These are phyloP conservation scores for Nipponacmea schrenckii DNA, from an alignment of 2,888 invertebrate genomes.

Conservation along the genomic window DNA sequence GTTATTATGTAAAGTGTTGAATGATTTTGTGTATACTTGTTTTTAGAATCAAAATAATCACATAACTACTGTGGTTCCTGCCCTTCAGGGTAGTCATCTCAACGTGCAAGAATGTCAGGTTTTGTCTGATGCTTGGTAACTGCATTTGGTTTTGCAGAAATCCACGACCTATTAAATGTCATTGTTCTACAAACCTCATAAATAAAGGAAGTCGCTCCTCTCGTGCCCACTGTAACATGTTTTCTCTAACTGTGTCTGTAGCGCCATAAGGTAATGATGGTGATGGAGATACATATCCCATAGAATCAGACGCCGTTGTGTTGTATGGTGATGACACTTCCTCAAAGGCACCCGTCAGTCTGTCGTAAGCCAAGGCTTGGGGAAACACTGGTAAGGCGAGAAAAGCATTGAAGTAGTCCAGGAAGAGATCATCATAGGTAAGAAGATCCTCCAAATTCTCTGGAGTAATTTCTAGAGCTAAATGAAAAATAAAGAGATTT, in stretches of 20 bases:
- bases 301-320: conserved; percentile 14
- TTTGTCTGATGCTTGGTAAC: neutral
- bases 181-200: conserved; percentile 50
- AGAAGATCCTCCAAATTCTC: conserved; percentile 67
- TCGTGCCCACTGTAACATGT: conserved; percentile 65
- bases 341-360: conserved; percentile 65
- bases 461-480: conserved; percentile 64
- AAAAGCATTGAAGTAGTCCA: conserved; percentile 68
- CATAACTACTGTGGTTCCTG: no score
- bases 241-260: conserved; percentile 64
- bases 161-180: neutral
- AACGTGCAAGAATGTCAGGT: neutral
- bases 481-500: conserved; percentile 28
- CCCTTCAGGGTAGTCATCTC: no score
- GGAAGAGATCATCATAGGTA: conserved; percentile 67
- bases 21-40: neutral
- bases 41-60: neutral
- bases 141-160: no score
- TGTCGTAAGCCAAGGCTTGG: conserved; percentile 63
- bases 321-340: conserved; percentile 36
- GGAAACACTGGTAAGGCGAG: conserved; percentile 66
- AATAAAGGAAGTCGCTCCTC: conserved; percentile 64
- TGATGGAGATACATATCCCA: conserved; percentile 29
- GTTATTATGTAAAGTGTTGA: neutral
- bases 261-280: conserved; percentile 59